Percentiles rank a stretch among this genome's conserved stretches.
phyloP scores from a whole-genome alignment of 2,797 vertebrate genomes.

The Catostomus latipinnis region DNA sequence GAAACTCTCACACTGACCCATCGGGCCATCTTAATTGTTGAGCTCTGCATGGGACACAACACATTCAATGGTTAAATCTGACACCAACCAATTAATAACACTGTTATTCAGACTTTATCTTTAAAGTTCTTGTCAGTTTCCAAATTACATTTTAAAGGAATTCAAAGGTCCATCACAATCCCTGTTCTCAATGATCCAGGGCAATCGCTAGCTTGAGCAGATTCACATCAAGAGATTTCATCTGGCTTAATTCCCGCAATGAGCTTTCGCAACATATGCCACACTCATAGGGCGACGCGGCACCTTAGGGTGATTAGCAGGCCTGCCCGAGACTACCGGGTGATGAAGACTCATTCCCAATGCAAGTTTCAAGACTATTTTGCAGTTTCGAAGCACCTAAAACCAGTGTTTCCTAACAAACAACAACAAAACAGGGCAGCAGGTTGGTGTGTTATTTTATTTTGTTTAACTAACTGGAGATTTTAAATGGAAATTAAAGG shows the following conservation, averaged over 20 bases:
- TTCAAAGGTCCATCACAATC: slow-evolving; percentile 19
- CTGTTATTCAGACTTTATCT: background rate
- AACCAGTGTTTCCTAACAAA: slow-evolving; percentile 19
- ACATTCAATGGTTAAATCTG: background rate
- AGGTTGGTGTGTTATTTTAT: background rate
- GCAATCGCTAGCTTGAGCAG: slow-evolving; percentile 30
- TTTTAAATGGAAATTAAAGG: background rate
- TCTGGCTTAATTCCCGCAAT: slow-evolving; percentile 47
- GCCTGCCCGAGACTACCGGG: slow-evolving; percentile 15
- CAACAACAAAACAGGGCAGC: slow-evolving; percentile 6
- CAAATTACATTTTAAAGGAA: background rate
- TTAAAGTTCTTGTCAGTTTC: too few species aligned
- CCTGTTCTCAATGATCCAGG: slow-evolving; percentile 42
- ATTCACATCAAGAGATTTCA: slow-evolving; percentile 47
- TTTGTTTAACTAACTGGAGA: slow-evolving; percentile 11
- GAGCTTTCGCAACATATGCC: slow-evolving; percentile 53
- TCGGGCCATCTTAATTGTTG: background rate
- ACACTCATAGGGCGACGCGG: slow-evolving; percentile 19
- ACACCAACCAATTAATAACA: background rate
- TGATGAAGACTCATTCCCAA: slow-evolving; percentile 11
- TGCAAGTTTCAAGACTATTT: slow-evolving; percentile 7
- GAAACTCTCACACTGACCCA: background rate
- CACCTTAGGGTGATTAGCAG: slow-evolving; percentile 34
- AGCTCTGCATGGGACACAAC: background rate
- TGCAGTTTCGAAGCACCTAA: slow-evolving; percentile 11